A percentile compares a stretch with the other conserved stretches of the same genome.
Conservation (phyloP, 2,888 invertebrate species). For the Panopea generosa region DNA sequence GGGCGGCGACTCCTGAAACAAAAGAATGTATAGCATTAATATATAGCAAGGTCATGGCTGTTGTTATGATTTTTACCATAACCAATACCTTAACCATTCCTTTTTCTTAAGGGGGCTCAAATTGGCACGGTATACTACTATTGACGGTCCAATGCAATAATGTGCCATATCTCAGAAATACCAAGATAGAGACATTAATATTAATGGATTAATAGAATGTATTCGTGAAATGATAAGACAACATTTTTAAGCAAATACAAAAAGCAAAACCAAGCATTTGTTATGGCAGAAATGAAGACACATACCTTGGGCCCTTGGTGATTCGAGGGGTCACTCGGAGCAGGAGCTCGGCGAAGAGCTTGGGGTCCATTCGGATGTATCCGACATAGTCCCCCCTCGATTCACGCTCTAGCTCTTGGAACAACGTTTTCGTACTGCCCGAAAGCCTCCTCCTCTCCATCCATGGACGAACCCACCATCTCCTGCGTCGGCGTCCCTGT, state of each 20-base stretch:
- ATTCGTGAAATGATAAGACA: slow-evolving; percentile 8
- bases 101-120: no score
- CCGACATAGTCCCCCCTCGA: slow-evolving; percentile 11
- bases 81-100: no score
- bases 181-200: slow-evolving; percentile 9
- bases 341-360: slow-evolving; percentile 6
- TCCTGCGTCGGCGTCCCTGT: slow-evolving; percentile 16
- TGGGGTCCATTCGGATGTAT: slow-evolving; percentile 14
- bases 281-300: slow-evolving; percentile 7
- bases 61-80: no score
- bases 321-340: slow-evolving; percentile 14
- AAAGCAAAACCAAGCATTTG: slow-evolving; percentile 4
- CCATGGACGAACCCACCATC: slow-evolving; percentile 15
- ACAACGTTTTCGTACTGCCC: slow-evolving; percentile 16
- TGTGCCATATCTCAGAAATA: slow-evolving; percentile 4
- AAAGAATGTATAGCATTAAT: not conserved
- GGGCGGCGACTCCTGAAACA: slow-evolving; percentile 1
- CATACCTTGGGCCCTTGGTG: slow-evolving; percentile 9
- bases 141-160: no score
- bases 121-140: no score
- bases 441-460: slow-evolving; percentile 6
- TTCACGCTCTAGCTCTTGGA: slow-evolving; percentile 18
- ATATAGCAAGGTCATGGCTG: no score
- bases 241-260: slow-evolving; percentile 4
- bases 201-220: slow-evolving; percentile 5